Evolutionary conservation across 2,113 vertebrate species (phyloP), one percentile per base, ranked within the genome.

Genomic region (Tyrannus savana): DNA sequence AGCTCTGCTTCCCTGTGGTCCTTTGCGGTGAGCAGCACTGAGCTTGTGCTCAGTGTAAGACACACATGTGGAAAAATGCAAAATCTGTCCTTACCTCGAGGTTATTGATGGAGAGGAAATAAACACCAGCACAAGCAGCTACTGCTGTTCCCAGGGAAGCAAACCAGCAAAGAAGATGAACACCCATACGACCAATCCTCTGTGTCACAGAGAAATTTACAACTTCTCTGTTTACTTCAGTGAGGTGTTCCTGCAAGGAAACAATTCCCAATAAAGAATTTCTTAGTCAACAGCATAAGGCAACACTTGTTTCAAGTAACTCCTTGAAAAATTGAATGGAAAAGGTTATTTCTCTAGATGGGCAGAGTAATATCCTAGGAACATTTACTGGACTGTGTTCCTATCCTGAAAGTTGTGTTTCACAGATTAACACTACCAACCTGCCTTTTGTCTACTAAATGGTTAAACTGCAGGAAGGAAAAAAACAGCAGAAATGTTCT

Each of bases 161-260:
- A 11, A 98, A 8, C 99, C 99, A 99, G 58, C 97, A 96, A 2
- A 94, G 74, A 41, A 99, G 13, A 63, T 99, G 94, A 89, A 98
- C 14, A 39, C 91, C 96, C 33, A 96, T 9, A 22, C 84, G 97
- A 82, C 72, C 52, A 67, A 98, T 23, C 71, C 87, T 97, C 93
- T 99, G 97, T 25, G 31, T 84, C 21, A 74, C 3, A 5, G 98
- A 96, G 31, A 98, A 84, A 37, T 52, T 62, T 41, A 96, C 17
- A 21, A 91, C 93, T 91, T 98, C 97, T 86, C 93, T 92, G 66
- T 79, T 94, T 58, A 96, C 95, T 89, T 99, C 99, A 24, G 98
- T 96, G 66, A 99, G 95, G 52, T 94, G 98, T 97, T 99, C 99
- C 99, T 99, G 95, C 21, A 95, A 64, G 74, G 24, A 63, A 92